Evolutionary conservation across 2,113 vertebrate species (phyloP), one percentile per base, ranked within the genome.

Genomic region (Carassius auratus): DNA sequence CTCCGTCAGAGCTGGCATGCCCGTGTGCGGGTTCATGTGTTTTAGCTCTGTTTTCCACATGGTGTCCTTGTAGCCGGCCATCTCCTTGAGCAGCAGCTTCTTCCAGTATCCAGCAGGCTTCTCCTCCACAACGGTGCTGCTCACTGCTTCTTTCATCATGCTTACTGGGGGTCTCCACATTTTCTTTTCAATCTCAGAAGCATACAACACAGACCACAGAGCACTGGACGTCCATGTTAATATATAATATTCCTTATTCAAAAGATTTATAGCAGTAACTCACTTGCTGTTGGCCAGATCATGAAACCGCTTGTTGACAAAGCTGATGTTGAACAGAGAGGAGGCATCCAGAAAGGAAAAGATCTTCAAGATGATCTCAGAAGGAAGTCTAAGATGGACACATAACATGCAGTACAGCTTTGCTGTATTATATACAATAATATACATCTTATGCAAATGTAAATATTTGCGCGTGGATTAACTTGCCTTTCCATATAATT

Each of bases 271-370:
- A 23, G 21, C n/a, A 59, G 12, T 5, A 15, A 91, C 97, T 95
- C 95, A 99, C 98, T 98, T 97, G 92, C 96, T 95, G 87, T 85
- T 97, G 83, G 96, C 93, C 83, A 97, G 92, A 8, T 94, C 91
- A 88, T 93, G 92, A 90, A 98, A 95, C 80, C 48, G 89, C n/a
- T 92, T 96, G 90, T 89, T 98, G 86, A 96, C 93, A 86, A 96
- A 95, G 45, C 95, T 94, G 13, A 93, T 36, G 79, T 88, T 92
- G 86, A 96, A 89, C 1, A 99, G 92, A 80, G 95, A 91, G 2
- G 64, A 88, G 1, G 91, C 93, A 92, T 98, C 96, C 92, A 99
- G 91, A 89, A 93, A 96, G 8, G 95, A 96, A 75, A 98, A 90
- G 83, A 98, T 96, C 93, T 96, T 96, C 81, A 95, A 68, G 57